These are phyloP conservation scores for Drosophila neonasuta DNA, from an alignment of 2,888 invertebrate species.

Conservation along the genomic window DNA sequence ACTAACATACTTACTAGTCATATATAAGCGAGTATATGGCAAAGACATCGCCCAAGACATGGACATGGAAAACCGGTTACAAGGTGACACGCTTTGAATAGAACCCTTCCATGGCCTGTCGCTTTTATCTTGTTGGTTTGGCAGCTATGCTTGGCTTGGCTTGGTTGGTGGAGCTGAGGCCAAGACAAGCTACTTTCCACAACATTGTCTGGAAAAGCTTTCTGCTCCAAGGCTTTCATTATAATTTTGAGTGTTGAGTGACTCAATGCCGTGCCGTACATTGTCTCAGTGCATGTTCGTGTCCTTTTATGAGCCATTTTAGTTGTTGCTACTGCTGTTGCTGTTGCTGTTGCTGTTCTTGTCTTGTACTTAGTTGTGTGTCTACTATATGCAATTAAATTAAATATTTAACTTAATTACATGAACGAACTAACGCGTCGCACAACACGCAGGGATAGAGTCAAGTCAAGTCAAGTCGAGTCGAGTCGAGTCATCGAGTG, in stretches of 20 bases:
- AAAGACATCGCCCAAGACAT: conserved; percentile 6
- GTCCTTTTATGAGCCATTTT: conserved; percentile 58
- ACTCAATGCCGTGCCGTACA: conserved; percentile 54
- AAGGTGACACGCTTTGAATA: conserved; percentile 30
- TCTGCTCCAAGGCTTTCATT: conserved; percentile 58
- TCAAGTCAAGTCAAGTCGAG: conserved; percentile 34
- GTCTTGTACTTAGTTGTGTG: conserved; percentile 29
- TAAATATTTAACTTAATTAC: conserved; percentile 80
- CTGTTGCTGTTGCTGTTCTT: background rate
- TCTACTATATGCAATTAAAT: conserved; percentile 77
- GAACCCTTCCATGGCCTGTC: conserved; percentile 11
- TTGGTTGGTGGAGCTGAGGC: background rate
- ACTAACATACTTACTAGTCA: background rate
- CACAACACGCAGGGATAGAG: conserved; percentile 47
- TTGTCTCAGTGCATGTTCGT: conserved; percentile 63
- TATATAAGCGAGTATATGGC: conserved; percentile 9
- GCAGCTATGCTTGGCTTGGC: background rate
- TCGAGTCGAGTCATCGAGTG: conserved; percentile 35
- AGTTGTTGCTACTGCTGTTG: conserved; percentile 18
- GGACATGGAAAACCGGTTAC: conserved; percentile 16
- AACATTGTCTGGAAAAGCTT: conserved; percentile 36
- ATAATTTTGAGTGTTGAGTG: conserved; percentile 66
- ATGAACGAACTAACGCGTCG: conserved; percentile 70
- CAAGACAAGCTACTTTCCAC: conserved; percentile 23
- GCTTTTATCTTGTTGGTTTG: conserved; percentile 14